These are phyloP conservation scores for Coendou prehensilis DNA, from an alignment of 2,797 vertebrate species.

Conservation along the genomic window DNA sequence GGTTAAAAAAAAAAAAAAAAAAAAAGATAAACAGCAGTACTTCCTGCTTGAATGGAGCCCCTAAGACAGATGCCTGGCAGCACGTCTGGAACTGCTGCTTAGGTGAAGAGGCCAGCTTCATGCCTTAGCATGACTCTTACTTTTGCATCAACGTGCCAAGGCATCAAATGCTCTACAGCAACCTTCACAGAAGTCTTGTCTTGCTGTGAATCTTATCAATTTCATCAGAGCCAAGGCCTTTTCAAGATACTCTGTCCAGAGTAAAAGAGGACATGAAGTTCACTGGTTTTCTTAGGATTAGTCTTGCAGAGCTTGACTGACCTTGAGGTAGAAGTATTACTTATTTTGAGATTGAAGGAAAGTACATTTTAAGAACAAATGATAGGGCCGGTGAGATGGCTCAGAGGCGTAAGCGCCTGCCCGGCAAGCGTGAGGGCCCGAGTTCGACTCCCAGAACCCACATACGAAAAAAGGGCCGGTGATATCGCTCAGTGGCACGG, in stretches of 20 bases:
- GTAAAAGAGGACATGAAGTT: background rate
- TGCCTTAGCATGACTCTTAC: background rate
- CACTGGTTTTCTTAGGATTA: background rate
- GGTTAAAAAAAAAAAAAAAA: constrained; percentile 33
- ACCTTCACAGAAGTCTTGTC: background rate
- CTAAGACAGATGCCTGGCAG: background rate
- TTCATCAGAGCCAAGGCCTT: background rate
- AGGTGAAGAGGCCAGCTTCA: background rate
- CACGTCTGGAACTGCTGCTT: background rate
- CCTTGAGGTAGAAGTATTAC: background rate
- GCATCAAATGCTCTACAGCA: background rate
- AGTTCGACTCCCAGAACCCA: too few relatives aligned
- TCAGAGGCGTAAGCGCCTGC: too few relatives aligned
- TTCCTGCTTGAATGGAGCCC: background rate
- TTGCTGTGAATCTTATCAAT: background rate
- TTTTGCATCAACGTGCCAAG: background rate
- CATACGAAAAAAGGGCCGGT: too few relatives aligned
- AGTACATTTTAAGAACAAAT: background rate
- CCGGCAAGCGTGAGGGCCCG: too few relatives aligned
- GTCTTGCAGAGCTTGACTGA: background rate
- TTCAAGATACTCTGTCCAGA: background rate
- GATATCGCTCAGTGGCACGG: too few relatives aligned
- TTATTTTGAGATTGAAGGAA: background rate
- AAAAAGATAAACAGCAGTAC: background rate
- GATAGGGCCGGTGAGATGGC: too few relatives aligned